These are phyloP conservation scores for Amblyjoppa fuscipennis DNA, from an alignment of 2,888 invertebrate species.

Conservation along the genomic window DNA sequence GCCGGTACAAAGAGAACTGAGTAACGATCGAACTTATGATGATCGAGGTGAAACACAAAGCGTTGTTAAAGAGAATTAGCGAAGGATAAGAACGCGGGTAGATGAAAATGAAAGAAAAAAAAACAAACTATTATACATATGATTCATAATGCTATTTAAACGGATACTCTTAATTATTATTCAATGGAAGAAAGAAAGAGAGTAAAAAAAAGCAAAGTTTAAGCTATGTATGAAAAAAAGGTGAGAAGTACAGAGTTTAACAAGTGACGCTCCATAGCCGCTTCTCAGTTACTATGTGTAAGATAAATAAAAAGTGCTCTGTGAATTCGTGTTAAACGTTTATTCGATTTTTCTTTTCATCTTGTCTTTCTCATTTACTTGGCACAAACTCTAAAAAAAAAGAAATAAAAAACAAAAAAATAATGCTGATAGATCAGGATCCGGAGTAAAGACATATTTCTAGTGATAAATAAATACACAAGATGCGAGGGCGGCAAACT, in stretches of 20 bases:
- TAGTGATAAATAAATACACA: constrained; percentile 46
- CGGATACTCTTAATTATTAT: constrained; percentile 51
- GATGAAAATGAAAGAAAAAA: constrained; percentile 18
- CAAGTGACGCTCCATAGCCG: constrained; percentile 45
- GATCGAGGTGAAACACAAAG: constrained; percentile 45
- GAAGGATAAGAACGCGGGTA: constrained; percentile 48
- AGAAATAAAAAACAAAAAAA: constrained; percentile 46
- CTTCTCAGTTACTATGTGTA: constrained; percentile 42
- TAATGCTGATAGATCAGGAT: not conserved
- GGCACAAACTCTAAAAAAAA: constrained; percentile 44
- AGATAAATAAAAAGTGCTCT: constrained; percentile 24
- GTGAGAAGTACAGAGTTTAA: constrained; percentile 36
- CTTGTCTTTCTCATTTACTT: constrained; percentile 17
- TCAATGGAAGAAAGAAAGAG: constrained; percentile 8
- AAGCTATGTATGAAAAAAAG: constrained; percentile 34
- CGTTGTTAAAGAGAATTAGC: constrained; percentile 26
- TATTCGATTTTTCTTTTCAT: constrained; percentile 26
- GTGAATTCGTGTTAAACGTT: constrained; percentile 30
- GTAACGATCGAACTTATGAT: constrained; percentile 47
- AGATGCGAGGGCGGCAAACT: constrained; percentile 49
- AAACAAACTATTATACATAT: constrained; percentile 51
- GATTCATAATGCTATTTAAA: constrained; percentile 48
- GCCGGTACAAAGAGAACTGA: constrained; percentile 67
- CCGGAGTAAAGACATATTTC: constrained; percentile 20
- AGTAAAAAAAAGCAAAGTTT: constrained; percentile 40